phyloP scores from a whole-genome alignment of 2,797 vertebrate species.

The Coregonus sp. region DNA sequence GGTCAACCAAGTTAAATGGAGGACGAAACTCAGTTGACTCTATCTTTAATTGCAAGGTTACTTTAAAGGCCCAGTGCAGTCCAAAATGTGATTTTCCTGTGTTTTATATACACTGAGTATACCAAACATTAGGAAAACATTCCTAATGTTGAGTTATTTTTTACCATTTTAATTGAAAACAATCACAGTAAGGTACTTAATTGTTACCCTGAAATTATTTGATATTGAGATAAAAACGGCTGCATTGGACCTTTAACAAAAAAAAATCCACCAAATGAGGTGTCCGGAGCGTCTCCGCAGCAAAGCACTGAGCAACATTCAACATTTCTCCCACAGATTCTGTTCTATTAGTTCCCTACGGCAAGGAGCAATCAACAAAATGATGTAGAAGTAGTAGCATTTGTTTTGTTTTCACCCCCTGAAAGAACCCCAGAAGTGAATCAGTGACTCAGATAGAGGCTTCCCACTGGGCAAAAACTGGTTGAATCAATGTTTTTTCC shows the following conservation, averaged over 20 bases:
- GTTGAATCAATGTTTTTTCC: no score
- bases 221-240: no score
- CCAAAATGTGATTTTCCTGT: no score
- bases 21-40: not conserved
- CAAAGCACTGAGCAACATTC: not conserved
- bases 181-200: not conserved
- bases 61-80: no score
- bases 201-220: no score
- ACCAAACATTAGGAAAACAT: no score
- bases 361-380: constrained; percentile 29
- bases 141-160: no score
- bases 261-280: not conserved
- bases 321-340: not conserved
- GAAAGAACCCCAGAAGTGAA: constrained; percentile 6
- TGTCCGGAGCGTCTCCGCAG: not conserved
- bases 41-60: not conserved
- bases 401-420: constrained; percentile 20
- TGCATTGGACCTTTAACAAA: not conserved
- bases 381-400: constrained; percentile 22
- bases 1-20: not conserved
- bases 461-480: no score
- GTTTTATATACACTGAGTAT: no score
- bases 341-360: constrained; percentile 1
- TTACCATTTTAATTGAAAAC: no score
- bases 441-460: not conserved